Percentiles rank a stretch among this genome's conserved stretches.
Conservation (phyloP, 1,140 invertebrate genomes). For the Amphibalanus amphitrite region DNA sequence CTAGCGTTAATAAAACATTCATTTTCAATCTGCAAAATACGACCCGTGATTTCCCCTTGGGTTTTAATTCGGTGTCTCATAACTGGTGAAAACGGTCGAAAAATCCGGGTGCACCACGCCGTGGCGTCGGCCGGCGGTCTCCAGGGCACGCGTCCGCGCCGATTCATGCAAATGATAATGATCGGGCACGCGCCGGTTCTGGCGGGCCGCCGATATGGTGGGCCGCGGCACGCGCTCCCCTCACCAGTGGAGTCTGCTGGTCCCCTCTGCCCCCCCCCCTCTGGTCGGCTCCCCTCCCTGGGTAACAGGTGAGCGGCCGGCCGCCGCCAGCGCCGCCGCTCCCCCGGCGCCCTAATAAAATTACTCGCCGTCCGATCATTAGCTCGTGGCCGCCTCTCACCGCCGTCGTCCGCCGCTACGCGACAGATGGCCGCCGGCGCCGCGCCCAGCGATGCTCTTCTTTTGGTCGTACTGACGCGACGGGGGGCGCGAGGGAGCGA, state of each 20-base stretch:
- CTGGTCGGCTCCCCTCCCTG: too few relatives aligned
- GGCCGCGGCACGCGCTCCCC: neutral
- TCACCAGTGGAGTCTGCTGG: neutral
- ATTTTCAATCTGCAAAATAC: neutral
- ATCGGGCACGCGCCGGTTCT: neutral
- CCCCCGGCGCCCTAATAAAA: neutral
- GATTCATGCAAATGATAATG: neutral
- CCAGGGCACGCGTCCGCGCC: neutral
- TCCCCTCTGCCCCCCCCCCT: too few relatives aligned
- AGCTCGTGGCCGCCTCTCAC: neutral
- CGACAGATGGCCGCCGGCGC: neutral
- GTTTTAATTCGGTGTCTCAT: neutral
- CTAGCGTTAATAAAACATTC: neutral
- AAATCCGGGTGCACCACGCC: neutral
- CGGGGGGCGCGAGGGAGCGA: too few relatives aligned
- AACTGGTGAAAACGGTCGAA: neutral
- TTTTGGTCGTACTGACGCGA: neutral
- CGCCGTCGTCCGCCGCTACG: neutral
- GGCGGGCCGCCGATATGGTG: neutral
- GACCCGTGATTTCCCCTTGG: neutral
- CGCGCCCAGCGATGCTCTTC: neutral
- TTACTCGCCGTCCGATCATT: neutral
- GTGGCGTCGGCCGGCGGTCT: neutral
- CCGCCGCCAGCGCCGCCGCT: neutral
- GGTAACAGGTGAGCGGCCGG: neutral